Conservation (phyloP, 2,797 vertebrate species). For the Hemitrygon akajei region DNA sequence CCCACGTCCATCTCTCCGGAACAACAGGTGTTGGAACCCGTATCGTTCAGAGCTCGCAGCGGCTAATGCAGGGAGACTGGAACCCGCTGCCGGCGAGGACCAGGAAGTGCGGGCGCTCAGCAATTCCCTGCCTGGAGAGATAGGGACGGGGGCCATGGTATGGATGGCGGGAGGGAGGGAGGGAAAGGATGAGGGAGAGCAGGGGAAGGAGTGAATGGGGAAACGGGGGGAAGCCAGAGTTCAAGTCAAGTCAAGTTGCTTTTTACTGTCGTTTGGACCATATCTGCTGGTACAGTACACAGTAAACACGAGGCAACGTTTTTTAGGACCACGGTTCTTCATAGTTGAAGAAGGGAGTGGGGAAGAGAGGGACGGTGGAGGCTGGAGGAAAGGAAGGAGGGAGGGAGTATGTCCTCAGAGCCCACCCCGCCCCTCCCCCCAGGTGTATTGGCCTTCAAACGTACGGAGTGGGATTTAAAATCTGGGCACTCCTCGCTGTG, state of each 20-base stretch:
- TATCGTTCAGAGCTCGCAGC: not conserved
- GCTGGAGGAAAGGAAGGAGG: not conserved
- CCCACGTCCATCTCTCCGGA: too few species aligned
- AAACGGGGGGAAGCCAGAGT: not conserved
- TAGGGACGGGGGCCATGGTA: not conserved
- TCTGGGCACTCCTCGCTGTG: too few species aligned
- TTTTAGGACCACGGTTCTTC: too few species aligned
- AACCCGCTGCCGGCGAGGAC: not conserved
- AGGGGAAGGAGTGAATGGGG: not conserved
- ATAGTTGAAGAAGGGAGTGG: too few species aligned
- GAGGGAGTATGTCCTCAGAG: not conserved
- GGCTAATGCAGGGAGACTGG: not conserved
- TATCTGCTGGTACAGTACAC: too few species aligned
- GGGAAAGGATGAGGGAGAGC: not conserved
- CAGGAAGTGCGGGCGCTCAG: too few species aligned
- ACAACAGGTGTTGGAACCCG: not conserved
- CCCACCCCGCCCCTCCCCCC: conserved; percentile 48
- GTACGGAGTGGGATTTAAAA: too few species aligned
- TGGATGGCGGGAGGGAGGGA: not conserved
- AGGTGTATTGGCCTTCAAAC: too few species aligned
- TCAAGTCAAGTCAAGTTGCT: too few species aligned
- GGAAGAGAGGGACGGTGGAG: too few species aligned
- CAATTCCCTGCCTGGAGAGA: not conserved
- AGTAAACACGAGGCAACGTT: too few species aligned
- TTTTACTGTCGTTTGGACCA: too few species aligned